Percentiles rank a stretch among this genome's conserved stretches.
These are phyloP conservation scores for Meteorus cinctellus DNA, from an alignment of 2,888 invertebrate genomes.

Conservation along the genomic window DNA sequence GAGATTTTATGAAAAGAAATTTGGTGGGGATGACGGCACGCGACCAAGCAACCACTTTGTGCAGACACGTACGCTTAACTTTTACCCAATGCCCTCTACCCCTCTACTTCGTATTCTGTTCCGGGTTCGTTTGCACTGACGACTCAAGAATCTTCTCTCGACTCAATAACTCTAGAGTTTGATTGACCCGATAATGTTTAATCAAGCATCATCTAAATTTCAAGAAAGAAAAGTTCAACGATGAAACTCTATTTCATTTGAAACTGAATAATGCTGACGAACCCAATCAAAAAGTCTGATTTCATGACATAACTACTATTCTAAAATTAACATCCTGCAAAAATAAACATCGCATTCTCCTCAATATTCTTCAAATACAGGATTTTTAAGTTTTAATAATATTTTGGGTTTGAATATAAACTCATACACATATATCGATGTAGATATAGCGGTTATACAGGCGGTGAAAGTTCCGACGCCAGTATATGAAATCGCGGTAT, in stretches of 20 bases:
- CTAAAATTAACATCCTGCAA: no score
- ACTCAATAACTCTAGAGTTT: constrained; percentile 10
- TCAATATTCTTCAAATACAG: neutral
- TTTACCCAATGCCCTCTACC: constrained; percentile 37
- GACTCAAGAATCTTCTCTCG: constrained; percentile 42
- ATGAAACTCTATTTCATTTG: neutral
- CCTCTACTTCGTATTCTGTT: constrained; percentile 28
- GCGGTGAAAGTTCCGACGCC: neutral
- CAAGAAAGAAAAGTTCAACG: neutral
- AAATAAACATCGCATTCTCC: neutral
- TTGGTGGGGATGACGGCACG: constrained; percentile 47
- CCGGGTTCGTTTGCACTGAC: constrained; percentile 30
- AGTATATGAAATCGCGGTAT: neutral
- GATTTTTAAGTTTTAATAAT: no score
- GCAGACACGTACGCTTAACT: constrained; percentile 50
- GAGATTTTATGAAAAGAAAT: neutral
- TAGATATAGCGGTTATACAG: neutral
- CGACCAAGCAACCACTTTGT: constrained; percentile 49
- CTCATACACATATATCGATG: neutral
- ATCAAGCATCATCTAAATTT: neutral
- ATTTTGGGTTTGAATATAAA: neutral
- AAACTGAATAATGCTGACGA: neutral
- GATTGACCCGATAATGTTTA: neutral
- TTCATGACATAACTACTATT: no score
- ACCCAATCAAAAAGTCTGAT: neutral